phyloP scores from a whole-genome alignment of 2,888 invertebrate species.

The Macrosiphum euphorbiae region DNA sequence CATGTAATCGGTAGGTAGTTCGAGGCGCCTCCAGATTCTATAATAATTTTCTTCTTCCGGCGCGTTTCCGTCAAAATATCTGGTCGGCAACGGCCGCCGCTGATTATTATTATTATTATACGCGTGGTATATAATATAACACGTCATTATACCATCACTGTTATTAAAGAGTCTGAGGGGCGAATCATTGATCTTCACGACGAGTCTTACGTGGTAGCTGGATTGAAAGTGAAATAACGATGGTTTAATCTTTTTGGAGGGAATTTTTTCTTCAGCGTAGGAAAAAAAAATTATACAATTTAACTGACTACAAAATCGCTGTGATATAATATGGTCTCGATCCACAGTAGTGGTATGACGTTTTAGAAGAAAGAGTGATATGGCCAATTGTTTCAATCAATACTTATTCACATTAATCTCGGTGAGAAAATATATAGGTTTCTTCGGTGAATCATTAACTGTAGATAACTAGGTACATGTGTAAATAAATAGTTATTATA shows the following conservation, averaged over 20 bases:
- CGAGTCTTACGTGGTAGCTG: neutral
- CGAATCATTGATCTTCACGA: neutral
- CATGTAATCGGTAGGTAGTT: neutral
- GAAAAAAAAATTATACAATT: neutral
- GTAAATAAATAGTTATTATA: too few relatives aligned
- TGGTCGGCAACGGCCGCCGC: fast-evolving
- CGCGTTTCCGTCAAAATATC: neutral
- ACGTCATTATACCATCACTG: neutral
- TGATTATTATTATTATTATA: neutral
- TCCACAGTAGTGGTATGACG: neutral
- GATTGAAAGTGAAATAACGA: neutral
- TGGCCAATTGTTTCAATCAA: neutral
- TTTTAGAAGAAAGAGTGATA: neutral
- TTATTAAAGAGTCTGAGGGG: neutral
- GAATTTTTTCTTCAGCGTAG: neutral
- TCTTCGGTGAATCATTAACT: too few relatives aligned
- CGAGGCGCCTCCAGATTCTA: neutral
- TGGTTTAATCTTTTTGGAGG: neutral
- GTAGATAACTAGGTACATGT: too few relatives aligned
- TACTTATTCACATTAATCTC: neutral
- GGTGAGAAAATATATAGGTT: too few relatives aligned
- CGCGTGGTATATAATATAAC: neutral
- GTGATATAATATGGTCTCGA: neutral
- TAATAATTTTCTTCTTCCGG: neutral
- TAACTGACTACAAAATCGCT: neutral